Evolutionary conservation across 2,888 invertebrate species (phyloP).

Genomic region (Phyto melanocephala): DNA sequence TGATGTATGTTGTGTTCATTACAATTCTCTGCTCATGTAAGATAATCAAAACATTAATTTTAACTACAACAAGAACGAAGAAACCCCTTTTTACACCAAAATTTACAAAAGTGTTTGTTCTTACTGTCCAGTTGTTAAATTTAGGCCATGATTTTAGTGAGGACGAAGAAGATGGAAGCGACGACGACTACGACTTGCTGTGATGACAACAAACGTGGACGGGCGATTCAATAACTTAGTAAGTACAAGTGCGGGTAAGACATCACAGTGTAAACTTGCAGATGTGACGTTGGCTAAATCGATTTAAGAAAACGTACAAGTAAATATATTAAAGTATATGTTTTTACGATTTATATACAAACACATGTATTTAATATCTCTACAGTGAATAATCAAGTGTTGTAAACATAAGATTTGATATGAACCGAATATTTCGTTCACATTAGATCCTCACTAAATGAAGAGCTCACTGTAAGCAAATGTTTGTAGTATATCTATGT

Average conservation of each 20-base stretch:
- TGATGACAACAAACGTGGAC: not conserved
- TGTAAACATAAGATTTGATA: too few relatives aligned
- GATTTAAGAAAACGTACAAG: constrained; percentile 53
- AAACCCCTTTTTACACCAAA: constrained; percentile 55
- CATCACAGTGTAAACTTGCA: constrained; percentile 8
- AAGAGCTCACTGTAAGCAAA: not conserved
- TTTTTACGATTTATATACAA: constrained; percentile 11
- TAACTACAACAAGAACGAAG: constrained; percentile 14
- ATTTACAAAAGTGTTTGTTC: constrained; percentile 1
- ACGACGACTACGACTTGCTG: not conserved
- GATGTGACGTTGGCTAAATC: constrained; percentile 26
- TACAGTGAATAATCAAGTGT: too few relatives aligned
- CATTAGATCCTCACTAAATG: not conserved
- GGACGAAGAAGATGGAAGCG: constrained; percentile 31
- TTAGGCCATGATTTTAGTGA: constrained; percentile 29
- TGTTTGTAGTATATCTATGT: not conserved
- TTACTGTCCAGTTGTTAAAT: constrained; percentile 23
- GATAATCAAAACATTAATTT: constrained; percentile 64
- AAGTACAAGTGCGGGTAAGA: constrained; percentile 13
- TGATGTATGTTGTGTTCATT: constrained; percentile 61
- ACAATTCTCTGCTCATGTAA: constrained; percentile 63
- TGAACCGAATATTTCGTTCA: too few relatives aligned
- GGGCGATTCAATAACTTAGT: not conserved
- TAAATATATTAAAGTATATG: constrained; percentile 35
- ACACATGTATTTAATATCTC: too few relatives aligned